Percentiles rank a stretch among this genome's conserved stretches.
These are phyloP conservation scores for Xenopus tropicalis DNA, from an alignment of 2,113 vertebrate species.

Conservation along the genomic window DNA sequence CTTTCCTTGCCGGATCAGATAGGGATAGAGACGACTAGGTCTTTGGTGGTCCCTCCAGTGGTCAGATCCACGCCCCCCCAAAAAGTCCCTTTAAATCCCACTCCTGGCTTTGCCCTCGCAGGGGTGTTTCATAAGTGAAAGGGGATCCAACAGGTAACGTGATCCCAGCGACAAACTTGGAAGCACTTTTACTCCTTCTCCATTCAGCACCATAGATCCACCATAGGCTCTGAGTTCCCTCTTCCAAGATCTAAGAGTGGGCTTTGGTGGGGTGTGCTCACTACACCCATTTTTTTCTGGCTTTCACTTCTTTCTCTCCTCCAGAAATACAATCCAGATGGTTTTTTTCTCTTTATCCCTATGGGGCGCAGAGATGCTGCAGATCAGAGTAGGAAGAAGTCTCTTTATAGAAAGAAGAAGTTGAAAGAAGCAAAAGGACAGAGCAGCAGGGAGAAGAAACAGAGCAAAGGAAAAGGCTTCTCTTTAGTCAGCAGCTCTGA, in stretches of 20 bases:
- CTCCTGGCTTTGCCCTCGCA: neutral
- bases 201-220: conserved; percentile 25
- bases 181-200: neutral
- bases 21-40: neutral
- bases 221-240: conserved; percentile 21
- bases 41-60: neutral
- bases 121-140: neutral
- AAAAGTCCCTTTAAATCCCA: neutral
- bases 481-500: conserved; percentile 20
- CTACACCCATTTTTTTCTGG: conserved; percentile 24
- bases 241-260: conserved; percentile 20
- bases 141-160: neutral
- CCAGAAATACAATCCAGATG: conserved; percentile 41
- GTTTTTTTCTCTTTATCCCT: neutral
- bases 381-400: neutral
- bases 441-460: neutral
- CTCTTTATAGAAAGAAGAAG: neutral
- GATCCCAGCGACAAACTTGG: neutral
- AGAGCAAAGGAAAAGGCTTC: neutral
- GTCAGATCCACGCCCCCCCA: neutral
- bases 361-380: no score
- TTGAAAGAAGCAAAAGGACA: neutral
- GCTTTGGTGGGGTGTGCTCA: conserved; percentile 31
- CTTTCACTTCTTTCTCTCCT: conserved; percentile 11
- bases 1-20: neutral